phyloP scores from a whole-genome alignment of 2,797 vertebrate species.

The Decapterus maruadsi region DNA sequence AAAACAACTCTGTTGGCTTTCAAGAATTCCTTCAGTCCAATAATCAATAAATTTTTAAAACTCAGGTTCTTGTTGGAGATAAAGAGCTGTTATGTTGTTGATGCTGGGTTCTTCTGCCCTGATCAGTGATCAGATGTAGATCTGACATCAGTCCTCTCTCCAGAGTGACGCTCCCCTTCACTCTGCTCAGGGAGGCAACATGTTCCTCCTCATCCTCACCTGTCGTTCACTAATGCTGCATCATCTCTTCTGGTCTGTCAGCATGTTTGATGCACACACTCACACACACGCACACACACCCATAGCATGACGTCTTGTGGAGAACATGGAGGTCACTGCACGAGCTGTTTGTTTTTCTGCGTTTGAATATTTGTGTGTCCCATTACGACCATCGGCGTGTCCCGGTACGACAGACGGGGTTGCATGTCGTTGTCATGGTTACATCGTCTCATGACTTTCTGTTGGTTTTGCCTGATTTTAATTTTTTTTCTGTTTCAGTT shows the following conservation, averaged over 20 bases:
- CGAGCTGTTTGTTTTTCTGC: not conserved
- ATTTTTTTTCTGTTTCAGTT: slow-evolving; percentile 11
- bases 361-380: not conserved
- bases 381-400: not conserved
- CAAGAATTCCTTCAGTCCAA: too few relatives aligned
- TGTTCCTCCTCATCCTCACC: slow-evolving; percentile 7
- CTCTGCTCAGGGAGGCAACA: too few relatives aligned
- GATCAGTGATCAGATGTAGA: not conserved
- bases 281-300: not conserved
- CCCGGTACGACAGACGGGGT: not conserved
- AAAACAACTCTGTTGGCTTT: too few relatives aligned
- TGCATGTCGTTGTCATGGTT: slow-evolving; percentile 41
- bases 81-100: too few relatives aligned
- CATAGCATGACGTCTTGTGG: not conserved
- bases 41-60: too few relatives aligned
- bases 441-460: slow-evolving; percentile 18
- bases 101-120: not conserved
- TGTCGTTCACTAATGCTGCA: slow-evolving; percentile 6
- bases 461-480: slow-evolving; percentile 23
- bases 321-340: slow-evolving; percentile 9
- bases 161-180: not conserved
- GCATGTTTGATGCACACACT: slow-evolving; percentile 4
- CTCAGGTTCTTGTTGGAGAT: too few relatives aligned
- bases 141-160: not conserved
- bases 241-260: not conserved